phyloP scores from a whole-genome alignment of 2,888 invertebrate genomes.

The Tuta absoluta region DNA sequence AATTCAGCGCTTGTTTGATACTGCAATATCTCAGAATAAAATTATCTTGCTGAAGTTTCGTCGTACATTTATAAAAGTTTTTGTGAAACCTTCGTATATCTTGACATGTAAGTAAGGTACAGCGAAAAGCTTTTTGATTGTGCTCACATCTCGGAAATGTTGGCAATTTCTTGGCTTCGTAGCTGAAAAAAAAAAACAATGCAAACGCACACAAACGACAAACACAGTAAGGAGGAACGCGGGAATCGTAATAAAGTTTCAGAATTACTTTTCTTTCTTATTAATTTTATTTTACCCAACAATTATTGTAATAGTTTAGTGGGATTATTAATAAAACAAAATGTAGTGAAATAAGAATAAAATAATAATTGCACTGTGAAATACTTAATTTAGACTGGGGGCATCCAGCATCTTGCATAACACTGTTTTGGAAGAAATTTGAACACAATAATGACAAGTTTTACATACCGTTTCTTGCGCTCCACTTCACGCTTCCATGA shows the following conservation, averaged over 20 bases:
- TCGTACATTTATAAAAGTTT: conserved; percentile 32
- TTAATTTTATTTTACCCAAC: no score
- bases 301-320: no score
- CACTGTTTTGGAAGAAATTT: not conserved
- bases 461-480: conserved; percentile 16
- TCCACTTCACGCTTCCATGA: conserved; percentile 12
- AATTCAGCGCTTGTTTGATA: conserved; percentile 29
- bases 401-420: not conserved
- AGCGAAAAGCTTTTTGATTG: conserved; percentile 35
- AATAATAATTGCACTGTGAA: no score
- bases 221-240: no score
- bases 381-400: no score
- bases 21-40: conserved; percentile 35
- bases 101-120: conserved; percentile 29
- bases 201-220: no score
- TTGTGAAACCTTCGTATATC: conserved; percentile 35
- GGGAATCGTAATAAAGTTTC: no score
- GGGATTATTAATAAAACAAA: no score
- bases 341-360: no score
- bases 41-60: conserved; percentile 33
- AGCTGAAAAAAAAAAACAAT: conserved; percentile 5
- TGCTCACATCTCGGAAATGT: conserved; percentile 33
- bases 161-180: conserved; percentile 25
- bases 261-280: no score
- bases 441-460: not conserved